Evolutionary conservation across 23 tunicate species (phyloP), one percentile per base, ranked within the genome.

Genomic region (Trididemnum clinides): DNA sequence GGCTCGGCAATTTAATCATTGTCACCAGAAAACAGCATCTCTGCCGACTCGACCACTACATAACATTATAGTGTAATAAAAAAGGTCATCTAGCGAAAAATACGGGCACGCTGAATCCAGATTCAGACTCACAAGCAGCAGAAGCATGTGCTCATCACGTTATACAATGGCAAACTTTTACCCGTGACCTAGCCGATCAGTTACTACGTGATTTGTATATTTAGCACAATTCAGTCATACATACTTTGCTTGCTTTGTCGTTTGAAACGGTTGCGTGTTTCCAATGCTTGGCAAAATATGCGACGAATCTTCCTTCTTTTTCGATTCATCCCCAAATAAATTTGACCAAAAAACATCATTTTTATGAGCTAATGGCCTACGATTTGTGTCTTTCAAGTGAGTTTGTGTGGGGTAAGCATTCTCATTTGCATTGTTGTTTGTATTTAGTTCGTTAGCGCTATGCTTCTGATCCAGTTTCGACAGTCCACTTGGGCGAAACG

Each of bases 301-400:
- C 28, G 80, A 30, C 3, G 75, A 69, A n/a, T n/a, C 66, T 10
- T 15, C 5, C 25, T 59, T 59, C 25, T 59, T 59, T 28, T 66
- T 66, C 12, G 36, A 2, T 3, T 78, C 83, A 3, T 74, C 82
- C 6, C 28, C 22, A 57, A 85, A 85, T 59, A 85, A 33, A 28
- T 85, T 78, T 0, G 88, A 35, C 88, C 82, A 85, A 37, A 85
- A 85, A 7, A 73, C 27, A 35, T 81, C 82, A 25, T 74, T 85
- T 23, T 65, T 71, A 26, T 54, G 64, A 22, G 57, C 86, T 34
- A 80, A 28, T 18, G 85, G 91, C 71, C 64, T 33, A 3, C 85
- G 77, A 19, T 34, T 35, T 2, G 34, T 34, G 25, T 72, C 75
- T 64, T 77, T 77, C n/a, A 10, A 28, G 6, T 28, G 2, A 30